Percentiles rank a stretch among this genome's conserved stretches.
Evolutionary conservation across 2,113 vertebrate genomes (phyloP).

Genomic region (Antidorcas marsupialis): DNA sequence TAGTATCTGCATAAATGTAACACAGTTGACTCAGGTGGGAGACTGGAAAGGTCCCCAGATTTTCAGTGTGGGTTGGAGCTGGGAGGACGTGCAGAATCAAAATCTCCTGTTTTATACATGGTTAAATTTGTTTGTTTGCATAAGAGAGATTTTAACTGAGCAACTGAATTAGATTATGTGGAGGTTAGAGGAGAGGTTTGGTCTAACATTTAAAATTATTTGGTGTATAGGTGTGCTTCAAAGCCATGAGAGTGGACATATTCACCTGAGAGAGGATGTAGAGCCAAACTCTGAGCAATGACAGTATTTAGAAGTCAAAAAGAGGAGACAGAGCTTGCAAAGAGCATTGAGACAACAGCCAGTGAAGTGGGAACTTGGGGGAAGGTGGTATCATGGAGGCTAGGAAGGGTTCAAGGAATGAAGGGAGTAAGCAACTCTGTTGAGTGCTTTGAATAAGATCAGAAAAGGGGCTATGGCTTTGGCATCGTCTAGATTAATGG

Average conservation of each 20-base stretch:
- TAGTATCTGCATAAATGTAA: neutral
- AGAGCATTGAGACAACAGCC: neutral
- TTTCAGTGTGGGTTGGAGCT: neutral
- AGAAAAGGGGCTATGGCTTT: neutral
- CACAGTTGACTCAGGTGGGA: neutral
- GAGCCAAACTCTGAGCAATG: neutral
- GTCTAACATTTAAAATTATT: neutral
- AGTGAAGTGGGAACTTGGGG: neutral
- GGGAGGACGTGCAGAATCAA: neutral
- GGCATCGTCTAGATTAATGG: neutral
- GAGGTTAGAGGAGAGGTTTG: neutral
- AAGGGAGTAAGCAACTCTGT: neutral
- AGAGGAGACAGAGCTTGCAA: neutral
- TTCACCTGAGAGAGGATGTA: neutral
- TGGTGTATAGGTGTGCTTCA: neutral
- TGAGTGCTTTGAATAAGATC: neutral
- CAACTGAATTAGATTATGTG: neutral
- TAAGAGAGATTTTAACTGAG: neutral
- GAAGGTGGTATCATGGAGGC: neutral
- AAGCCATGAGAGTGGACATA: neutral
- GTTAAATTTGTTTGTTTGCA: neutral
- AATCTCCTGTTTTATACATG: neutral
- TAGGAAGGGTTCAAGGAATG: neutral
- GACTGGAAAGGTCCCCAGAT: neutral
- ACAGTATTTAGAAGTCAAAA: neutral